Base-by-base conservation (phyloP, 2,113 vertebrate species). In the Phalacrocorax aristotelis region DNA sequence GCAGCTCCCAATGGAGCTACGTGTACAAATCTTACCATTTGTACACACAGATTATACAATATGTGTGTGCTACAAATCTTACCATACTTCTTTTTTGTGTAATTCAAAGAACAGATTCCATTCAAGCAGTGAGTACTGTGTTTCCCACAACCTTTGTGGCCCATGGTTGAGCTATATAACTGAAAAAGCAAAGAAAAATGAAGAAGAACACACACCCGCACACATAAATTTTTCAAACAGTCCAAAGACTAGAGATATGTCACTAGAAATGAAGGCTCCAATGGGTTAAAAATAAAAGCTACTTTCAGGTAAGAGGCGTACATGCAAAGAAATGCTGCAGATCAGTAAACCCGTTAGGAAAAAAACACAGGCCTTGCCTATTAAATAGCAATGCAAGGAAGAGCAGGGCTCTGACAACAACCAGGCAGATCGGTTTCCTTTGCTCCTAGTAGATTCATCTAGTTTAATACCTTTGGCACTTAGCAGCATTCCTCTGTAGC, bases 1-100 rank as follows among this genome's bases (percentile, higher is more conserved):
- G 7, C 44, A 69, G 15, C 11, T 89, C 17, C 20, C 0, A 1
- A 2, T 4, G 1, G 7, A 91, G 25, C 25, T 34, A 44, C 0
- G 0, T 5, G 3, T 15, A 54, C 18, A 68, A 40, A 51, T 13
- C 22, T 81, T 27, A 2, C 6, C 38, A 38, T 38, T 38, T 38
- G 38, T 38, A 38, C 38, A 38, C 38, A 38, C 38, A 38, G 38
- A 38, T 38, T 38, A 38, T 38, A 38, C 38, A 38, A 38, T 38
- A 38, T 38, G 38, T 38, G 38, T 38, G 38, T 38, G 38, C 38
- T 10, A 54, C 18, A 68, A 40, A 51, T 13, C 22, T 81, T 27
- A 2, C 6, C 4, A 62, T 40, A 30, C 17, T 34, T 38, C 6
- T 0, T 65, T 87, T 48, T 12, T 1, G 13, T 36, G 13, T 34